These are phyloP conservation scores for Lerista edwardsae DNA, from an alignment of 2,797 vertebrate genomes.

Conservation along the genomic window DNA sequence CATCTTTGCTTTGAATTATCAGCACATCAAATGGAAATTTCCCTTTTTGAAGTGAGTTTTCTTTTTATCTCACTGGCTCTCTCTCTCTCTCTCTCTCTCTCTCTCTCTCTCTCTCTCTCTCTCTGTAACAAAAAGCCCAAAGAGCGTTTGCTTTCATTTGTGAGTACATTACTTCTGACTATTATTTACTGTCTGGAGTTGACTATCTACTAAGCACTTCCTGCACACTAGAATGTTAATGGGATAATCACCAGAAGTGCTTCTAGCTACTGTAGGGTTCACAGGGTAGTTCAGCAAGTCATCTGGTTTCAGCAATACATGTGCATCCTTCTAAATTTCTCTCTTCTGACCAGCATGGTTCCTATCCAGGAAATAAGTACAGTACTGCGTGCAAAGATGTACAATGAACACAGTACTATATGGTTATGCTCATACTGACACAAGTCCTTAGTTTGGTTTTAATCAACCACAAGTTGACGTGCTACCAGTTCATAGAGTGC, in stretches of 20 bases:
- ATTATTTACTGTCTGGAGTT: constrained; percentile 40
- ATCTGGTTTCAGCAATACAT: not conserved
- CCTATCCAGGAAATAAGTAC: not conserved
- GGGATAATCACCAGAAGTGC: not conserved
- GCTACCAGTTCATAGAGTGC: not conserved
- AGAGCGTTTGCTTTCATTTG: not conserved
- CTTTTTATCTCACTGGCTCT: constrained; percentile 50
- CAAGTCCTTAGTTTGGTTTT: not conserved
- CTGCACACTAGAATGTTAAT: not conserved
- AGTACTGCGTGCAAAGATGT: not conserved
- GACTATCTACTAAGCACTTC: not conserved
- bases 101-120: not conserved
- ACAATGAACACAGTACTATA: not conserved
- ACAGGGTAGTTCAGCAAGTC: not conserved
- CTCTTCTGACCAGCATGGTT: not conserved
- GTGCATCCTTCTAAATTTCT: not conserved
- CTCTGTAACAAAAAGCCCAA: accelerated
- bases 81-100: not conserved
- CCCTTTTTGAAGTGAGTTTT: constrained; percentile 64
- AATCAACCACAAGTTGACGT: not conserved
- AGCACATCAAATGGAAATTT: constrained; percentile 71
- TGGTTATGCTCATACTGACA: not conserved
- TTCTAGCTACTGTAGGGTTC: not conserved
- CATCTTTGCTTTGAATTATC: constrained; percentile 42
- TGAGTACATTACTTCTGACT: not conserved